Base-by-base conservation (phyloP, 2,888 invertebrate species). In the Plutella xylostella region DNA sequence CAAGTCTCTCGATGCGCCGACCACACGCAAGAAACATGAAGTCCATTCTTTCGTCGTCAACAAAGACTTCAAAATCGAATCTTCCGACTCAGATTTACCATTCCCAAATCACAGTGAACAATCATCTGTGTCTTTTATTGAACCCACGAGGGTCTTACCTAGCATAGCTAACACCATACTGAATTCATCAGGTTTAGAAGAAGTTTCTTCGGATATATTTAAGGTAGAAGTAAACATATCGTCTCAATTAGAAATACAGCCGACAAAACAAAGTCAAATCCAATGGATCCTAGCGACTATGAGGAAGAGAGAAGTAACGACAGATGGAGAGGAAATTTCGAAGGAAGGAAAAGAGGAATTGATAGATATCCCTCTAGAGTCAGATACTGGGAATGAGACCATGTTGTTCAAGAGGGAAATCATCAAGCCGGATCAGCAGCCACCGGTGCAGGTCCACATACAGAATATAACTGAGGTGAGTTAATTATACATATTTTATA, bases 371-470 rank as follows among this genome's bases (percentile, higher is more conserved):
- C 76, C 80, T 14, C 55, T 82, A 41, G 83, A 83, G 61, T 61
- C 61, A 21, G 79, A 82, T 14, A 43, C 45, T 14, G 62, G 56
- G 19, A 79, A 82, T 59, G 78, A 72, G 35, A 80, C 77, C 0
- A 41, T 68, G 3, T 43, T 82, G 33, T 82, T 68, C 45, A 83
- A 83, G 48, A 70, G 83, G 25, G 83, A 83, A 57, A 82, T 83
- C 35, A 66, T 83, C 45, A 80, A 73, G 34, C 79, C 83, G 0
- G 83, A 84, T 20, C 82, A 82, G 49, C 83, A 83, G 43, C 83
- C 83, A 18, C 87, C 88, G 1, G 89, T 91, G 5, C 85, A 86
- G 58, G 89, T 90, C 45, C 85, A 88, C 56, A 90, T 90, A 55
- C 90, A 90, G 60, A 89, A 90, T 58, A 84, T 90, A 47, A 79